phyloP scores from a whole-genome alignment of 92 coral and sea anemone genomes.

The Phenganax stokvisi region DNA sequence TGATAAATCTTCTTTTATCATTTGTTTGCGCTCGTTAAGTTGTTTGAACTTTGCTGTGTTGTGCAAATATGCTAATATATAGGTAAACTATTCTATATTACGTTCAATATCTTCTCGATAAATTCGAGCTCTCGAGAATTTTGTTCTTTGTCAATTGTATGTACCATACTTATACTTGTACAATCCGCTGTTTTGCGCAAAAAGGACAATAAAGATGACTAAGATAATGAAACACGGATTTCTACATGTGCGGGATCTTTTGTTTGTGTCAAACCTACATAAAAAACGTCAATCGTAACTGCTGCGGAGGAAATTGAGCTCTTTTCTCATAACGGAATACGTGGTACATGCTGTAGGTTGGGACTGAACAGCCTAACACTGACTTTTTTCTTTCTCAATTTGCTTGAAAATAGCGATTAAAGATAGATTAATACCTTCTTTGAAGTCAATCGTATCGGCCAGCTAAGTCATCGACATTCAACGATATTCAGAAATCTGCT shows the following conservation, averaged over 20 bases:
- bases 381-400: not conserved
- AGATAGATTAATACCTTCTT: too few relatives aligned
- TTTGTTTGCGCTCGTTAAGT: constrained; percentile 10
- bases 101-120: too few relatives aligned
- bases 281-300: not conserved
- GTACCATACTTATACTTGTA: not conserved
- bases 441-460: too few relatives aligned
- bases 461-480: too few relatives aligned
- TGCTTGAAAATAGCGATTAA: too few relatives aligned
- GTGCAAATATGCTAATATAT: not conserved
- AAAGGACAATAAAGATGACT: not conserved
- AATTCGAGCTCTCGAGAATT: not conserved
- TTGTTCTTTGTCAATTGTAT: not conserved
- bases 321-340: not conserved
- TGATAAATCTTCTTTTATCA: not conserved
- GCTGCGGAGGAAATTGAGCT: not conserved
- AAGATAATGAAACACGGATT: not conserved
- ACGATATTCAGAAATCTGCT: too few relatives aligned
- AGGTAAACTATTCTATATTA: not conserved
- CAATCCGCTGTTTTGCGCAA: not conserved
- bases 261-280: not conserved
- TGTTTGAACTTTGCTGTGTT: not conserved
- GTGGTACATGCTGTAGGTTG: not conserved
- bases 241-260: constrained; percentile 10
- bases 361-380: not conserved